phyloP scores from a whole-genome alignment of 2,113 vertebrate species.

The Otolemur garnettii region DNA sequence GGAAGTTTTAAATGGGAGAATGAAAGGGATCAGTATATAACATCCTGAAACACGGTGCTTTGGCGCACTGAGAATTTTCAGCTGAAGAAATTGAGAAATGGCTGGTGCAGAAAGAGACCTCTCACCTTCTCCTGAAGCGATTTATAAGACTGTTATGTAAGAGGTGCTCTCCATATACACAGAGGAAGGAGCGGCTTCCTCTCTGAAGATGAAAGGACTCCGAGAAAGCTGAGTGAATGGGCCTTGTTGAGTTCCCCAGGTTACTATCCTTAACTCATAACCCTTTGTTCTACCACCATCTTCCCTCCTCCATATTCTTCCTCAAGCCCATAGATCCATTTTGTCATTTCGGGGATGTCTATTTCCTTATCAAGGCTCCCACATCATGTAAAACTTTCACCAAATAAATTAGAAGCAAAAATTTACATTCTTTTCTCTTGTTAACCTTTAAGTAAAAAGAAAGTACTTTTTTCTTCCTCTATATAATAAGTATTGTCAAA shows the following conservation, averaged over 20 bases:
- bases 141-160: background rate
- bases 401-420: background rate
- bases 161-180: too few relatives aligned
- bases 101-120: background rate
- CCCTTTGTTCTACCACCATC: too few relatives aligned
- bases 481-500: background rate
- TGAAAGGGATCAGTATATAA: background rate
- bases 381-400: background rate
- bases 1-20: background rate
- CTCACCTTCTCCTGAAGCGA: background rate
- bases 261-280: background rate
- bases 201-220: background rate
- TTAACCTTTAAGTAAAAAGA: background rate
- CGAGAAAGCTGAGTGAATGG: background rate
- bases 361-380: background rate
- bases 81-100: background rate
- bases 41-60: background rate
- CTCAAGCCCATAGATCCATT: background rate
- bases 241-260: background rate
- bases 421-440: background rate
- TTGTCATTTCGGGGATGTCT: background rate
- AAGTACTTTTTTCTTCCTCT: background rate
- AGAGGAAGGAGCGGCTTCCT: background rate
- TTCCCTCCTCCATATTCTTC: background rate
- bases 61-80: background rate